phyloP scores from a whole-genome alignment of 2,113 vertebrate genomes.

The Todiramphus chloris region DNA sequence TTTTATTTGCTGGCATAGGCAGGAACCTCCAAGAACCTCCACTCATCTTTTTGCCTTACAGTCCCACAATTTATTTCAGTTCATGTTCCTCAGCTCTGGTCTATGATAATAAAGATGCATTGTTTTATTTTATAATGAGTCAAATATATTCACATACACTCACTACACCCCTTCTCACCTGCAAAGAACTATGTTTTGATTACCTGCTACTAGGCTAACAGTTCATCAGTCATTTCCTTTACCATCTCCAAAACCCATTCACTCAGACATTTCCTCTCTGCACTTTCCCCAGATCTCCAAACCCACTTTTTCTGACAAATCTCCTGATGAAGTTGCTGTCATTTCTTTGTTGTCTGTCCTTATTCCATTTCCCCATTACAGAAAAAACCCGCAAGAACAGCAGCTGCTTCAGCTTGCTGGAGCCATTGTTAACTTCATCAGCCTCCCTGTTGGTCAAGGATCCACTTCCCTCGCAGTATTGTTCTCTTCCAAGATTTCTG shows the following conservation, averaged over 20 bases:
- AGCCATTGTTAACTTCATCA: rapidly evolving
- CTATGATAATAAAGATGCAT: neutral
- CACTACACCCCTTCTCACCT: neutral
- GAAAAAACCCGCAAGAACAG: neutral
- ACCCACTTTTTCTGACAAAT: neutral
- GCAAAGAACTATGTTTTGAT: neutral
- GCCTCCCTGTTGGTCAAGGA: rapidly evolving
- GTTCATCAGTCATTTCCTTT: neutral
- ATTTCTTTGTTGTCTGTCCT: neutral
- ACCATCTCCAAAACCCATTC: neutral
- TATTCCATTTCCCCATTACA: neutral
- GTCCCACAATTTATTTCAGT: neutral
- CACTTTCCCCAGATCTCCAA: neutral
- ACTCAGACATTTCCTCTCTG: neutral
- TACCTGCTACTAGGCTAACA: neutral
- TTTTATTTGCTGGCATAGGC: neutral
- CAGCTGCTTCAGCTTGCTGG: neutral
- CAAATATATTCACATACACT: neutral
- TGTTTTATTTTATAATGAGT: neutral
- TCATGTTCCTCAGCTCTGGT: neutral
- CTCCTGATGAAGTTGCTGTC: neutral
- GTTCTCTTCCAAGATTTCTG: neutral
- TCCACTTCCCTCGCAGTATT: neutral
- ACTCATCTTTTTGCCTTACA: neutral
- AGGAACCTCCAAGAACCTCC: neutral